phyloP scores from a whole-genome alignment of 1,140 invertebrate genomes.

The Apis cerana region DNA sequence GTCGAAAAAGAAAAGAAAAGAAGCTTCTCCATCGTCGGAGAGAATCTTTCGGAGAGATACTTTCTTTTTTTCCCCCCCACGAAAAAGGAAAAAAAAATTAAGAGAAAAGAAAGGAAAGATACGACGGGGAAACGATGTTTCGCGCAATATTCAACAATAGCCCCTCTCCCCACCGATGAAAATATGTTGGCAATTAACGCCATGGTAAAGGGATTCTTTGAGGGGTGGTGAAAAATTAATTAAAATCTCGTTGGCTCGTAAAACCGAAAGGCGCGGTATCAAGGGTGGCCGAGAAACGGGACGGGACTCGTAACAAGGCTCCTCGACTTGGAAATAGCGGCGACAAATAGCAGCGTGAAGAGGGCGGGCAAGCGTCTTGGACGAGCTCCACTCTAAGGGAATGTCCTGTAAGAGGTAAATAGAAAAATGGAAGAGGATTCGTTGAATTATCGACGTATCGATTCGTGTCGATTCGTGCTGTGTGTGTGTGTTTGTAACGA shows the following conservation, averaged over 20 bases:
- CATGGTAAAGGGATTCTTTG: conserved; percentile 4
- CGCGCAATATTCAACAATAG: too few relatives aligned
- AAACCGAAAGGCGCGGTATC: background rate
- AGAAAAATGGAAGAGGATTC: conserved; percentile 19
- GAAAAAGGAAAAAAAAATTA: too few relatives aligned
- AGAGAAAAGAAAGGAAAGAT: too few relatives aligned
- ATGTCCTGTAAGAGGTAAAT: conserved; percentile 19
- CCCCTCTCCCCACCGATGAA: background rate
- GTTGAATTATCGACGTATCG: conserved; percentile 22
- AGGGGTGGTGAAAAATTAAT: conserved; percentile 26
- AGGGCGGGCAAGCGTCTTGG: conserved; percentile 17
- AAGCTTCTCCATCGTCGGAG: background rate
- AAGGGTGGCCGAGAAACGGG: background rate
- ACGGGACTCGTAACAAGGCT: conserved; percentile 23
- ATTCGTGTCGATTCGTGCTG: background rate
- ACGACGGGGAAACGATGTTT: too few relatives aligned
- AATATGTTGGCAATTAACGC: background rate
- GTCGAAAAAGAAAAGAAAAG: too few relatives aligned
- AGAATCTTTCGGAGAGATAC: background rate
- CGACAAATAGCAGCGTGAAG: conserved; percentile 18
- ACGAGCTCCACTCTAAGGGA: background rate
- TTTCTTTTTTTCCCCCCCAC: too few relatives aligned
- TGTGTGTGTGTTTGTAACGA: too few relatives aligned
- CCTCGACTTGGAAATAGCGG: conserved; percentile 1
- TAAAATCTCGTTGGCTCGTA: conserved; percentile 27